Base-by-base conservation (phyloP, 2,797 vertebrate genomes). In the Cirrhinus molitorella region DNA sequence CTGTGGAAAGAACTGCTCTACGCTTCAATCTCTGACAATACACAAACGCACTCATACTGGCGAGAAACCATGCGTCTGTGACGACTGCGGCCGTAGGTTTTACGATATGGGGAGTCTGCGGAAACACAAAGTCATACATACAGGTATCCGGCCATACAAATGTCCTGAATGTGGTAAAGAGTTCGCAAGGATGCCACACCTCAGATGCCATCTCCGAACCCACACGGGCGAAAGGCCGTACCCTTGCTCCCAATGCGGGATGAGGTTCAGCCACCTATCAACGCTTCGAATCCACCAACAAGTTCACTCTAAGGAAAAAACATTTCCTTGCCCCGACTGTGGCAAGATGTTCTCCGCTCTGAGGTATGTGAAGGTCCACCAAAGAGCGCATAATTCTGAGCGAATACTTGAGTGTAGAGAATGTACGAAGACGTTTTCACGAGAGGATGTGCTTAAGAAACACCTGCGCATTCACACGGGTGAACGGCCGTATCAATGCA, bases 41-140 rank as follows among this genome's bases (percentile, higher is more conserved):
- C 95, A 96, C 89, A 93, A 93, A 88, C 94, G 94, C 63, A 95
- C 91, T 2, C 95, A 96, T 90, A 95, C 95, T 0, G 95, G 95
- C 0, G 95, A 94, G 74, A 91, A 92, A 45, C 95, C 95, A 0
- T 94, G 92, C 53, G 87, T 89, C 81, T 96, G 95, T 82, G 88
- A 88, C 23, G 94, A 95, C 5, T 96, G 95, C 10, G 95, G 95
- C 71, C 91, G 90, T 79, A 85, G 91, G 77, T 96, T 96, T 17
- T 87, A 92, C 11, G 95, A 96, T 86, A 59, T 21, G 72, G 87
- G 91, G 19, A 86, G 86, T 66, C 76, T 90, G 68, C 83, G 87
- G 79, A 90, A 93, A 21, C 95, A 96, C 87, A 92, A 90, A 91
- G 92, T 92, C 73, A 94, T 95, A 81, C 94, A 95, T 90, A 90